Percentiles rank a stretch among this genome's conserved stretches.
phyloP scores from a whole-genome alignment of 2,797 vertebrate species.

The Hydrolagus colliei region DNA sequence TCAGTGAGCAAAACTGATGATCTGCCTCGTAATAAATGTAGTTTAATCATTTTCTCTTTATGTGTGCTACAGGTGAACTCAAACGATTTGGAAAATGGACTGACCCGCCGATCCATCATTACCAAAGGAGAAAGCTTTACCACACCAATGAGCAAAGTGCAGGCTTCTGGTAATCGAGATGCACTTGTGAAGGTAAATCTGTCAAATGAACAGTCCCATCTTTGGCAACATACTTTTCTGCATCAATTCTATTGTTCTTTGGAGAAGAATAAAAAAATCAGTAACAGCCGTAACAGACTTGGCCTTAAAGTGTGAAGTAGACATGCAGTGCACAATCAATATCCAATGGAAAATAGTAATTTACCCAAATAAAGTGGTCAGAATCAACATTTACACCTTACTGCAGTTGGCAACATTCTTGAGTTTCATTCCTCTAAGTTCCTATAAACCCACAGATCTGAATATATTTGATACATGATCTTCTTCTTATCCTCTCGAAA shows the following conservation, averaged over 20 bases:
- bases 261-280: neutral
- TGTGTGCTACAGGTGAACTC: constrained; percentile 64
- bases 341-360: too few relatives aligned
- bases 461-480: neutral
- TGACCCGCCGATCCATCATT: constrained; percentile 75
- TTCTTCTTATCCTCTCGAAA: neutral
- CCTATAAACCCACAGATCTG: too few relatives aligned
- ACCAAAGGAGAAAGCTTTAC: constrained; percentile 75
- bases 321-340: neutral
- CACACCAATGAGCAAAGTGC: constrained; percentile 64
- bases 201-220: neutral
- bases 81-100: constrained; percentile 61
- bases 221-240: neutral
- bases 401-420: too few relatives aligned
- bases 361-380: too few relatives aligned
- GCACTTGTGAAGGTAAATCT: constrained; percentile 82
- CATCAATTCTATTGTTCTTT: neutral
- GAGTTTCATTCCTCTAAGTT: neutral
- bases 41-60: constrained; percentile 28
- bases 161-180: constrained; percentile 77
- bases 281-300: neutral
- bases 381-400: too few relatives aligned
- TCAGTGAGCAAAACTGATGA: neutral
- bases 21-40: neutral
- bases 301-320: neutral